Percentiles rank a stretch among this genome's conserved stretches.
These are phyloP conservation scores for Camptogramma bilineatum DNA, from an alignment of 2,888 invertebrate species.

Conservation along the genomic window DNA sequence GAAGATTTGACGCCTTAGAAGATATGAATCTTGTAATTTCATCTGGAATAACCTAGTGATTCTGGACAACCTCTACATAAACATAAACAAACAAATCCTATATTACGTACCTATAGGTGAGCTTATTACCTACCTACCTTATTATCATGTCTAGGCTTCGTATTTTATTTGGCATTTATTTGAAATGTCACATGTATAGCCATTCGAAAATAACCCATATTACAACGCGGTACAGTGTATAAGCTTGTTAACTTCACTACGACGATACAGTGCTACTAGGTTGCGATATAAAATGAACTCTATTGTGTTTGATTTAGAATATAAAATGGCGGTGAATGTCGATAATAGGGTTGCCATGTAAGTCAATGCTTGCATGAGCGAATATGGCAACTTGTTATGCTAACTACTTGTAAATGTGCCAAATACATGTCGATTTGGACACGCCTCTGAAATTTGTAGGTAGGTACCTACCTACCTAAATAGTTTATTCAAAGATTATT, in stretches of 20 bases:
- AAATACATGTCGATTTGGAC: too few relatives aligned
- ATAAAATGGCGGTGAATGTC: neutral
- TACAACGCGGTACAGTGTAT: neutral
- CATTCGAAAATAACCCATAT: constrained; percentile 10
- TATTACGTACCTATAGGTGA: neutral
- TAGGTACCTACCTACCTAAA: too few relatives aligned
- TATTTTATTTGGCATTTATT: neutral
- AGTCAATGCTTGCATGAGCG: neutral
- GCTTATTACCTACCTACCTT: neutral
- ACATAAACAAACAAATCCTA: too few relatives aligned
- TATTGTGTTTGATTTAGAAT: neutral
- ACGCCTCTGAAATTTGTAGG: too few relatives aligned
- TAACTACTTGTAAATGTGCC: too few relatives aligned
- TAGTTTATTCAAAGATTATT: too few relatives aligned
- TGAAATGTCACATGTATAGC: neutral
- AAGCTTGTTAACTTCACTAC: neutral
- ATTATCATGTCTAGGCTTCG: constrained; percentile 1
- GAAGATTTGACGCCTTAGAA: too few relatives aligned
- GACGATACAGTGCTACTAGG: too few relatives aligned
- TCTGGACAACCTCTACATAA: too few relatives aligned
- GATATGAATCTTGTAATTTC: too few relatives aligned
- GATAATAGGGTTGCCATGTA: neutral
- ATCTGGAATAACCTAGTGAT: too few relatives aligned
- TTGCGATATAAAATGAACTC: neutral
- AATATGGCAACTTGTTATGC: neutral